Evolutionary conservation across 2,797 vertebrate genomes (phyloP).

Genomic region (Anguilla marmorata): DNA sequence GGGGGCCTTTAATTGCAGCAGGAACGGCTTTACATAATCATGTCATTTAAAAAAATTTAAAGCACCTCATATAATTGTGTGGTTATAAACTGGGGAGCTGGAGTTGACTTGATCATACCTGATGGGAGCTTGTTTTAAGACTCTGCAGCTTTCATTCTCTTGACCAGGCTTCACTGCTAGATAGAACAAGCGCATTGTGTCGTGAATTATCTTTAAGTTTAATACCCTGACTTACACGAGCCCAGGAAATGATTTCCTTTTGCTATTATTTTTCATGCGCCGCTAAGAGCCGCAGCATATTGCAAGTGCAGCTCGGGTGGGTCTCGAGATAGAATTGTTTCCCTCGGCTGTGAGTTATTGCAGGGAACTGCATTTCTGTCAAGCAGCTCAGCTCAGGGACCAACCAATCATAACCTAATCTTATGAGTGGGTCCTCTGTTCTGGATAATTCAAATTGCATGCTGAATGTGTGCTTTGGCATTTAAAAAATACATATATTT

Average conservation of each 20-base stretch:
- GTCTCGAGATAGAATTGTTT: constrained; percentile 54
- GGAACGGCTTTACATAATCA: not conserved
- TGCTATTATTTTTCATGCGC: constrained; percentile 52
- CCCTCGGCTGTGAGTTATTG: constrained; percentile 56
- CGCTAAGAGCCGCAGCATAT: constrained; percentile 48
- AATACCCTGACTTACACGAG: constrained; percentile 41
- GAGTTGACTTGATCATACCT: not conserved
- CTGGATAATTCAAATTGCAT: constrained; percentile 56
- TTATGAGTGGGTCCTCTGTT: constrained; percentile 56
- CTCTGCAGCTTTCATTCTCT: not conserved
- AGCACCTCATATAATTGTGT: not conserved
- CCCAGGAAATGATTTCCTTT: constrained; percentile 31
- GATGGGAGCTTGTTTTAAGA: not conserved
- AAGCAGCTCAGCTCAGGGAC: constrained; percentile 55
- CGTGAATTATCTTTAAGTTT: constrained; percentile 28
- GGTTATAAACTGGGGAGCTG: not conserved
- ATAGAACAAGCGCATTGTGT: constrained; percentile 39
- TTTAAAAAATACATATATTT: constrained; percentile 29
- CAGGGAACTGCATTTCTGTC: constrained; percentile 55
- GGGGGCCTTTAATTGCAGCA: not conserved
- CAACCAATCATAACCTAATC: constrained; percentile 63
- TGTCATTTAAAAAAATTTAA: not conserved
- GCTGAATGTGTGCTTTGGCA: constrained; percentile 49
- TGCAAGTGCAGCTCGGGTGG: constrained; percentile 53
- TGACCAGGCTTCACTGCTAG: constrained; percentile 30